These are phyloP conservation scores for Lepidurus couesii DNA, from an alignment of 1,140 invertebrate genomes.

Conservation along the genomic window DNA sequence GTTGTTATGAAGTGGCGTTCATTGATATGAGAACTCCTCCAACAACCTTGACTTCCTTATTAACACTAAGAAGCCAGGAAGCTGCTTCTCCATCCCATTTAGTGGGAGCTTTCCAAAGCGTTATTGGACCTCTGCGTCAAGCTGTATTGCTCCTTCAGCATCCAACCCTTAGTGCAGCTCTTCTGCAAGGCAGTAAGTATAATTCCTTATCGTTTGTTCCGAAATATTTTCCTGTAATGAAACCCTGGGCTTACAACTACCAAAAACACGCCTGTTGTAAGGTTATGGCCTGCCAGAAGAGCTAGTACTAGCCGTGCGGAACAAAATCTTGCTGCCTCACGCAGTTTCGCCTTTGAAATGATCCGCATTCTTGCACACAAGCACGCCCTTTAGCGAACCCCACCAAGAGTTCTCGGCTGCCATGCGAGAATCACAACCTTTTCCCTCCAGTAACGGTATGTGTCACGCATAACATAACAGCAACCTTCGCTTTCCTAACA, in stretches of 20 bases:
- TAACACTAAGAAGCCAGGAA: neutral
- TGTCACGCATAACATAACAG: neutral
- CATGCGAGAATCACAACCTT: neutral
- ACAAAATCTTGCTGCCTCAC: conserved; percentile 37
- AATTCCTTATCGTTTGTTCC: neutral
- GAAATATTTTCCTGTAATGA: conserved; percentile 1
- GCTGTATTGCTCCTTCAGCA: conserved; percentile 31
- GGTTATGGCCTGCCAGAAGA: conserved; percentile 34
- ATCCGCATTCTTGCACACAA: neutral
- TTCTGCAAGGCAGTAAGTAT: neutral
- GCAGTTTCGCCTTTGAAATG: conserved; percentile 38
- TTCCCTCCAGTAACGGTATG: neutral
- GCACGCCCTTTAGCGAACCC: neutral
- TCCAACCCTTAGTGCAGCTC: conserved; percentile 13
- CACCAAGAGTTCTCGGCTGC: neutral
- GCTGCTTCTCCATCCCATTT: neutral
- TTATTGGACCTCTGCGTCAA: conserved; percentile 23
- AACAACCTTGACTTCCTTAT: neutral
- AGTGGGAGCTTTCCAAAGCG: conserved; percentile 28
- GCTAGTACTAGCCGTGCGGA: conserved; percentile 33
- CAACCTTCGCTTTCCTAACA: neutral
- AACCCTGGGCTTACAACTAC: neutral
- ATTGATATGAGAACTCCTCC: neutral
- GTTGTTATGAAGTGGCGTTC: neutral
- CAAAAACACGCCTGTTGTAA: neutral